These are phyloP conservation scores for Elaeidobius kamerunicus DNA, from an alignment of 2,888 invertebrate genomes.

Conservation along the genomic window DNA sequence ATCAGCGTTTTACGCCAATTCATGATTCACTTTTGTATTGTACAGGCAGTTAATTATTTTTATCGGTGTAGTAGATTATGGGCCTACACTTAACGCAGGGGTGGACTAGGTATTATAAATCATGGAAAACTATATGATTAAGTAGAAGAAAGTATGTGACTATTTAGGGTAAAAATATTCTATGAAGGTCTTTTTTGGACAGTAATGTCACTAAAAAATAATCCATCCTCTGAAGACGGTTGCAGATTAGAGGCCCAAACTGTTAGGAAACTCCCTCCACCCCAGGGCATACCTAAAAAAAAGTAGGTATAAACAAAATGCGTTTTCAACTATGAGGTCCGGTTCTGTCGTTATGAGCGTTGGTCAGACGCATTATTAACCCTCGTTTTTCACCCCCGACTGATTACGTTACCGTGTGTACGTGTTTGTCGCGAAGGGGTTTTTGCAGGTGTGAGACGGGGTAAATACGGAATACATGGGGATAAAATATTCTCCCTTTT, in stretches of 20 bases:
- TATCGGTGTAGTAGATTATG: slow-evolving; percentile 8
- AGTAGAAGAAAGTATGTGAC: not conserved
- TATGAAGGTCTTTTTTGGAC: too few species aligned
- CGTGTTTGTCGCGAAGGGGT: slow-evolving; percentile 24
- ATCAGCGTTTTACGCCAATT: slow-evolving; percentile 10
- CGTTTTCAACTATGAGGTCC: too few species aligned
- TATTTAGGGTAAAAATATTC: too few species aligned
- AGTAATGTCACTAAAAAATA: too few species aligned
- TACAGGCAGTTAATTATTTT: slow-evolving; percentile 14
- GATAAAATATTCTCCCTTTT: slow-evolving; percentile 24
- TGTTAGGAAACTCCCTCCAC: too few species aligned
- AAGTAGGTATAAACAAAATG: too few species aligned
- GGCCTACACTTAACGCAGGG: not conserved
- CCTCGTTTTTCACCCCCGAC: slow-evolving; percentile 24
- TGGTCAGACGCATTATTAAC: slow-evolving; percentile 27
- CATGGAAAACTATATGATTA: not conserved
- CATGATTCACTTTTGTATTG: slow-evolving; percentile 8
- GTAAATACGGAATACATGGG: slow-evolving; percentile 20
- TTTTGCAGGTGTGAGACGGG: slow-evolving; percentile 29
- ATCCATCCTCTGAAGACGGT: too few species aligned
- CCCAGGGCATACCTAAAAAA: not conserved
- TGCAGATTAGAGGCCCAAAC: too few species aligned
- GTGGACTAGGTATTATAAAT: not conserved
- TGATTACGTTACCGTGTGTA: slow-evolving; percentile 24
- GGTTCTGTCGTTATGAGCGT: slow-evolving; percentile 9